These are phyloP conservation scores for Fopius arisanus DNA, from an alignment of 1,140 invertebrate species.

Conservation along the genomic window DNA sequence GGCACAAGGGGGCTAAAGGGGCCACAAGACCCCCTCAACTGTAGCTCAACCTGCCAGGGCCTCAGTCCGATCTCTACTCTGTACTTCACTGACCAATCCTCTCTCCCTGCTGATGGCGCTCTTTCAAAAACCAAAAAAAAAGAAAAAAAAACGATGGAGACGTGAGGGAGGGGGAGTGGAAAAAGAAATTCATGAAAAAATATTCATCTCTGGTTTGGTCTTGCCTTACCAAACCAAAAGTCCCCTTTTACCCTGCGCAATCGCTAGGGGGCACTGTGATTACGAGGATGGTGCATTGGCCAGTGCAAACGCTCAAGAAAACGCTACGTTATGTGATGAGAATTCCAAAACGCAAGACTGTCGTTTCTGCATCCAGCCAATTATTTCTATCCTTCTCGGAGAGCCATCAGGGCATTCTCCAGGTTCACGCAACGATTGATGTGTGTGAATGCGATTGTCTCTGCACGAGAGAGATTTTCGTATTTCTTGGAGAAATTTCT, in stretches of 20 bases:
- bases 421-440: background rate
- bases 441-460: background rate
- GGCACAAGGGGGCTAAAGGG: constrained; percentile 42
- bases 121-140: background rate
- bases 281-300: constrained; percentile 40
- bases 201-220: constrained; percentile 36
- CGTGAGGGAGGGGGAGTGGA: background rate
- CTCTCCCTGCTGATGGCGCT: constrained; percentile 13
- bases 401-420: background rate
- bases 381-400: background rate
- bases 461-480: no score
- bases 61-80: constrained; percentile 6
- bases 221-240: constrained; percentile 27
- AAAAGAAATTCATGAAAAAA: constrained; percentile 38
- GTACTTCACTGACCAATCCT: constrained; percentile 9
- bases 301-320: constrained; percentile 7
- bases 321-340: constrained; percentile 48
- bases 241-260: constrained; percentile 27
- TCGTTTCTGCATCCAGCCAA: background rate
- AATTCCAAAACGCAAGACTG: constrained; percentile 14
- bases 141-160: no score
- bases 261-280: constrained; percentile 62
- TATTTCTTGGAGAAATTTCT: no score
- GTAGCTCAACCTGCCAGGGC: constrained; percentile 49
- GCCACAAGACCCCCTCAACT: constrained; percentile 19